Base-by-base conservation (phyloP, 2,797 vertebrate genomes). In the Allobates femoralis region DNA sequence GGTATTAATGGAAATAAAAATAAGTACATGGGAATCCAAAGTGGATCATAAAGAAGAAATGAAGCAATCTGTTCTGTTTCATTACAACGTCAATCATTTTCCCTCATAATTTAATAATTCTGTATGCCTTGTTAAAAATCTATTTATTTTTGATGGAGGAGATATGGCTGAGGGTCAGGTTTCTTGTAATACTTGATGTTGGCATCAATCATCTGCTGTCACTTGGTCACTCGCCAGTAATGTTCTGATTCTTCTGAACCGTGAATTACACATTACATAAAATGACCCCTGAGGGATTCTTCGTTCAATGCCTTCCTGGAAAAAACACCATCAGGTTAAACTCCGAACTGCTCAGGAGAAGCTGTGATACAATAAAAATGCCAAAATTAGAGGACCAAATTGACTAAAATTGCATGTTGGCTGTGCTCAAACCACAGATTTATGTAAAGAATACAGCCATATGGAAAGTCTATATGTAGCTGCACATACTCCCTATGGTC, bases 161-260 rank as follows among this genome's bases (percentile, higher is more conserved):
- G 56, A 21, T 58, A 58, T n/a, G 7, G 11, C 21, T 58, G 4
- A 21, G 21, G 0, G n/a, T 46, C 11, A 62, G 18, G n/a, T 62
- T 26, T 62, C 58, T 12, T 62, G n/a, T 10, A 26, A 3, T 11
- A 5, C 62, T 32, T 66, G 26, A 16, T 66, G 30, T 66, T 32
- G 26, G 62, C 62, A 66, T 66, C 16, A 21, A 21, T 66, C 16
- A 21, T 7, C 21, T 58, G 62, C 62, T 18, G 62, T 66, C 28
- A 66, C 62, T 32, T 66, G 62, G 62, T 66, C 62, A 30, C 62
- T 66, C 62, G 28, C 62, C 62, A 66, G 28, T 32, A 66, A 32
- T 66, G 26, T 32, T 32, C 26, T 64, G 28, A 30, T 30, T 18
- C 28, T 16, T 66, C 26, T 64, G 28, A 30, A 64, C 28, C 28